phyloP scores from a whole-genome alignment of 1,140 invertebrate genomes.

The Tenebrio molitor region DNA sequence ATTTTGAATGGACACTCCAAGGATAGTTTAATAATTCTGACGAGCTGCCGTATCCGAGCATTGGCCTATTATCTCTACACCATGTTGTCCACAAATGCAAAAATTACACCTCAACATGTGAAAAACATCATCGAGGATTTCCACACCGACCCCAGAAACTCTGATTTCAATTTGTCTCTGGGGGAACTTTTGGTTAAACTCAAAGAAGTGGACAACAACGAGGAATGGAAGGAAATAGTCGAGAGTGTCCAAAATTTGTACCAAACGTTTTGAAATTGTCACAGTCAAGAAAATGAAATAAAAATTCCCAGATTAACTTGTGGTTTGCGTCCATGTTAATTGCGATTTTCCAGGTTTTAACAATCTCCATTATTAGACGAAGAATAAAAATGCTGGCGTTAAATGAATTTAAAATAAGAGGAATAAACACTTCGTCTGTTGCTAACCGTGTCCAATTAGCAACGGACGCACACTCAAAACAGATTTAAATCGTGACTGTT shows the following conservation, averaged over 20 bases:
- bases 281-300: no score
- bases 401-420: constrained; percentile 16
- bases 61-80: neutral
- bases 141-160: neutral
- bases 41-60: neutral
- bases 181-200: neutral
- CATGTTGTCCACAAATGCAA: neutral
- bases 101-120: constrained; percentile 4
- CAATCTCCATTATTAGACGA: neutral
- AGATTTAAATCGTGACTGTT: neutral
- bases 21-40: constrained; percentile 3
- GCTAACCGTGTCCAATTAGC: constrained; percentile 30
- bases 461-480: neutral
- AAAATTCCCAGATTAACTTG: no score
- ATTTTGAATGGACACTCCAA: neutral
- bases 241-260: constrained; percentile 4
- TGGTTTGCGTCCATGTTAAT: no score
- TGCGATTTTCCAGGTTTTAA: neutral
- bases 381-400: constrained; percentile 2
- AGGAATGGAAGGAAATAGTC: constrained; percentile 4
- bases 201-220: neutral
- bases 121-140: constrained; percentile 2
- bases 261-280: no score
- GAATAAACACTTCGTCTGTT: constrained; percentile 1
- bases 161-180: neutral